A percentile compares a stretch with the other conserved stretches of the same genome.
Conservation (phyloP, 2,888 invertebrate genomes). For the Drosophila bunnanda region DNA sequence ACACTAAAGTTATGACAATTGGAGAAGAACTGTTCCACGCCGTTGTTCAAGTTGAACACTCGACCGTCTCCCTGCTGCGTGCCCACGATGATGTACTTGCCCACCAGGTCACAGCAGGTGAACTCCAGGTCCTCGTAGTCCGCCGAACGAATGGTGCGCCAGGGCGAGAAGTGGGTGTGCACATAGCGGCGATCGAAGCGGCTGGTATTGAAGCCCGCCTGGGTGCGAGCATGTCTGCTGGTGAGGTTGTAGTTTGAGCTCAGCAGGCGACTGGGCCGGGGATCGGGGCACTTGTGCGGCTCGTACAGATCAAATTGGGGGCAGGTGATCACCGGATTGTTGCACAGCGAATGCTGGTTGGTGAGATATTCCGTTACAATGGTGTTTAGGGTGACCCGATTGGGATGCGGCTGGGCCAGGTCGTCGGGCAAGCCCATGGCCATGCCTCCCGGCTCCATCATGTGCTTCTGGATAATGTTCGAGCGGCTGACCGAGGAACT, state of each 20-base stretch:
- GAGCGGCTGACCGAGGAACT: slow-evolving; percentile 69
- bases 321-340: slow-evolving; percentile 98
- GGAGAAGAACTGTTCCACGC: slow-evolving; percentile 91
- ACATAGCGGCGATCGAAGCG: slow-evolving; percentile 92
- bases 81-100: slow-evolving; percentile 90
- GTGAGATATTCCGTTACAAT: slow-evolving; percentile 98
- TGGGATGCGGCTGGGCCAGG: slow-evolving; percentile 81
- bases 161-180: slow-evolving; percentile 92
- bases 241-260: slow-evolving; percentile 89
- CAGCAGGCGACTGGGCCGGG: slow-evolving; percentile 86
- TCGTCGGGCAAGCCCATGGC: slow-evolving; percentile 54
- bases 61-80: slow-evolving; percentile 96
- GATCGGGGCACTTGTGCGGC: slow-evolving; percentile 98
- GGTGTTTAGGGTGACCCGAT: slow-evolving; percentile 91
- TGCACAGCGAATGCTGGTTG: slow-evolving; percentile 98
- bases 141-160: slow-evolving; percentile 87
- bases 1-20: slow-evolving; percentile 95
- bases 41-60: slow-evolving; percentile 93
- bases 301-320: slow-evolving; percentile 98
- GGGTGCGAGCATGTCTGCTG: slow-evolving; percentile 87
- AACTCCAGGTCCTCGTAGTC: slow-evolving; percentile 90
- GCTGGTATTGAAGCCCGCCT: slow-evolving; percentile 86
- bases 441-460: slow-evolving; percentile 68
- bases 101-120: slow-evolving; percentile 89
- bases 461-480: slow-evolving; percentile 85